Conservation (phyloP, 2,888 invertebrate species). For the Caenorhabditis sinica region DNA sequence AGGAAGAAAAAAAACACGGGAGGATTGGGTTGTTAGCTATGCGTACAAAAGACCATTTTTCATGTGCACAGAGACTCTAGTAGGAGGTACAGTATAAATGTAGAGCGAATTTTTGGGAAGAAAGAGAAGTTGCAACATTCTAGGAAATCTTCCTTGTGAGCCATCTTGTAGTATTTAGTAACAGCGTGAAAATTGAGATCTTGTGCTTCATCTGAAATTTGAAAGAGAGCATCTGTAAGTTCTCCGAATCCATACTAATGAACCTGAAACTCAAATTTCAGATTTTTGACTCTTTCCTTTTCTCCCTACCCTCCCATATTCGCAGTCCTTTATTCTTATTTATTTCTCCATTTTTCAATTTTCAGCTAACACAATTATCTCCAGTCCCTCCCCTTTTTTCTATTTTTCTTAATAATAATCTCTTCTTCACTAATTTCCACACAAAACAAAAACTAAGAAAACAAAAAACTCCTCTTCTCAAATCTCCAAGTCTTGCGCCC, state of each 20-base stretch:
- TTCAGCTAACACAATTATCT: slow-evolving; percentile 9
- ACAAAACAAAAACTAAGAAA: slow-evolving; percentile 12
- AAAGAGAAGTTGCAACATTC: neutral
- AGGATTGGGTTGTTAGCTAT: slow-evolving; percentile 27
- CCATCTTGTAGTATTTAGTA: no score
- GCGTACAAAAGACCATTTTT: slow-evolving; percentile 41
- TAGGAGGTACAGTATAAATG: neutral
- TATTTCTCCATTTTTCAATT: neutral
- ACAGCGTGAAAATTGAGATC: no score
- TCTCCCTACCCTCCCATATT: no score
- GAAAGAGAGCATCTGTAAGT: no score
- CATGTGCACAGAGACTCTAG: no score
- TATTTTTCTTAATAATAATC: slow-evolving; percentile 1
- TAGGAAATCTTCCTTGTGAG: no score
- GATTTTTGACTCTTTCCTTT: slow-evolving; percentile 1
- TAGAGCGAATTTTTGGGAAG: neutral
- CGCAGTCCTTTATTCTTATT: no score
- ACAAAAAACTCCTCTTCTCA: slow-evolving; percentile 31
- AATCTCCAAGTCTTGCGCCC: slow-evolving; percentile 7
- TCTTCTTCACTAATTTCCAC: slow-evolving; percentile 13
- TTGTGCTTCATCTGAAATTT: no score
- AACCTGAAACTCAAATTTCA: neutral
- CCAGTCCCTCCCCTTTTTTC: neutral
- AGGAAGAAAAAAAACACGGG: slow-evolving; percentile 6
- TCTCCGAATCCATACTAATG: no score